phyloP scores from a whole-genome alignment of 2,797 vertebrate genomes.

The Scarus forsteni region DNA sequence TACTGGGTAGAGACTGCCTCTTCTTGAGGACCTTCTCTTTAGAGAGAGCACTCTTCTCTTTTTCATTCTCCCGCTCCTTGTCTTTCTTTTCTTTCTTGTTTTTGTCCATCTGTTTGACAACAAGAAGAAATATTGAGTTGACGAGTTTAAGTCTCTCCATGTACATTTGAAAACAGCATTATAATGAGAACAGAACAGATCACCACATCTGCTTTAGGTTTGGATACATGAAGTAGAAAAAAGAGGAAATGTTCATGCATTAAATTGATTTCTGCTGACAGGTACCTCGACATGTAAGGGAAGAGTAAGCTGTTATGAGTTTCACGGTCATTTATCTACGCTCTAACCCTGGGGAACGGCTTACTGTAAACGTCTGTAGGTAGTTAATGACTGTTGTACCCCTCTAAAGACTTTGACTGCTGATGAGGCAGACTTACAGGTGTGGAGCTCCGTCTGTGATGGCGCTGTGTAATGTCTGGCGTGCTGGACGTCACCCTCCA shows the following conservation, averaged over 20 bases:
- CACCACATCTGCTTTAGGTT: fast-evolving
- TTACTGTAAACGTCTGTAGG: neutral
- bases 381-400: neutral
- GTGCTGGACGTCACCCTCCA: slow-evolving; percentile 89
- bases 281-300: neutral
- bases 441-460: slow-evolving; percentile 85
- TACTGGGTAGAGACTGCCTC: slow-evolving; percentile 89
- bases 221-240: neutral
- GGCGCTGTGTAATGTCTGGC: slow-evolving; percentile 87
- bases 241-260: neutral
- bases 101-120: slow-evolving; percentile 81
- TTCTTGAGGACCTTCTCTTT: slow-evolving; percentile 93
- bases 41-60: slow-evolving; percentile 91
- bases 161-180: neutral
- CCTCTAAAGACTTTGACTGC: neutral
- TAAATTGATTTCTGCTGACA: neutral
- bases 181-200: neutral
- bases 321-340: slow-evolving; percentile 1
- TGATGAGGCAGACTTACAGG: slow-evolving; percentile 82
- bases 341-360: neutral
- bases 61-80: slow-evolving; percentile 96
- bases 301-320: slow-evolving; percentile 5
- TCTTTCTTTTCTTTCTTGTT: slow-evolving; percentile 97
- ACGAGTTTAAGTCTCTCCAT: neutral
- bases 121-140: neutral